Evolutionary conservation across 2,797 vertebrate genomes (phyloP).

Genomic region (Falco biarmicus): DNA sequence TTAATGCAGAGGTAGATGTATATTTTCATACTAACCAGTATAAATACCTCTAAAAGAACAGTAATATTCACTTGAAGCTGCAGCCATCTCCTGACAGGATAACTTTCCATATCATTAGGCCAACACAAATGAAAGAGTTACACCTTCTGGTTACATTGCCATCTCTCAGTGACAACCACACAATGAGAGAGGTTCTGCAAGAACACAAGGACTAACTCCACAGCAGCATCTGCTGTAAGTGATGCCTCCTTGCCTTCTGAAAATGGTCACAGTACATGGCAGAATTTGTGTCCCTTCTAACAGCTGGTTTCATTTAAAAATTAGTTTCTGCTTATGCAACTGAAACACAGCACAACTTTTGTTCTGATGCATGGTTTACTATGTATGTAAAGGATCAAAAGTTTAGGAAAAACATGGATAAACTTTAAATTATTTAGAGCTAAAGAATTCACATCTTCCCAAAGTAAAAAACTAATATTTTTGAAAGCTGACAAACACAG

Average conservation of each 20-base stretch:
- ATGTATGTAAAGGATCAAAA: background rate
- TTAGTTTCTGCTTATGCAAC: background rate
- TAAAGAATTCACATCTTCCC: background rate
- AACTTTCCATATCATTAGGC: background rate
- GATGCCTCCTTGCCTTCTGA: background rate
- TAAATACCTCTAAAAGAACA: background rate
- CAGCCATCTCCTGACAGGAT: background rate
- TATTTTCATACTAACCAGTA: background rate
- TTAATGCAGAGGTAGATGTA: background rate
- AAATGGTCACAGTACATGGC: background rate
- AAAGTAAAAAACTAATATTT: background rate
- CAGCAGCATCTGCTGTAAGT: background rate
- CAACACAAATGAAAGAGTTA: background rate
- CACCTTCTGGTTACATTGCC: rapidly evolving
- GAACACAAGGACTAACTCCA: background rate
- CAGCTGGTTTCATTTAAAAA: background rate
- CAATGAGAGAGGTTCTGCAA: background rate
- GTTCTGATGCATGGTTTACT: background rate
- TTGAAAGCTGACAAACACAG: background rate
- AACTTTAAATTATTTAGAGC: background rate
- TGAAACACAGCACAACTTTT: background rate
- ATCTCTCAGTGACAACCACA: background rate
- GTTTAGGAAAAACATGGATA: background rate
- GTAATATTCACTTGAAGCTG: background rate
- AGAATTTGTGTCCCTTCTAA: background rate